Conservation (phyloP, 1,140 invertebrate species). For the Drosophila pruinosa region DNA sequence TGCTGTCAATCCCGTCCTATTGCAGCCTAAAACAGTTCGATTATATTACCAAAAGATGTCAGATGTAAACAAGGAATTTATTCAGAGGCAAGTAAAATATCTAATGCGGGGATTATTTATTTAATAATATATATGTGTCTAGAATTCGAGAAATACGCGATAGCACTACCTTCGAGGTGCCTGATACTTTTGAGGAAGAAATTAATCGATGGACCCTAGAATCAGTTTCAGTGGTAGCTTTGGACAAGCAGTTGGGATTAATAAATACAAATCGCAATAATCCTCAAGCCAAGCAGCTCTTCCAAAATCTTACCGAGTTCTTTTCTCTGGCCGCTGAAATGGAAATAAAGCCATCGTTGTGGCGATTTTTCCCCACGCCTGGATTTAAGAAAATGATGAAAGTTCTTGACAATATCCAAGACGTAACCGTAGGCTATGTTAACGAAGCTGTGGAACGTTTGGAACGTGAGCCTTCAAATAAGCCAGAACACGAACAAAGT, state of each 20-base stretch:
- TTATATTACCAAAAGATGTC: slow-evolving; percentile 82
- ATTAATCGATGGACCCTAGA: slow-evolving; percentile 89
- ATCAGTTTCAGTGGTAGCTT: slow-evolving; percentile 87
- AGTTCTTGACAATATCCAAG: slow-evolving; percentile 67
- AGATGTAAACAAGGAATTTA: slow-evolving; percentile 81
- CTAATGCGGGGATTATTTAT: too few species aligned
- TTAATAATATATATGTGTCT: too few species aligned
- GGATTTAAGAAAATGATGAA: slow-evolving; percentile 85
- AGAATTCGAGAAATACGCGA: slow-evolving; percentile 84
- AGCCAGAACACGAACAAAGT: slow-evolving; percentile 53
- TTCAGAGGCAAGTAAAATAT: slow-evolving; percentile 37
- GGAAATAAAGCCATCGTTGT: slow-evolving; percentile 86
- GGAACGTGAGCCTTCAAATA: slow-evolving; percentile 50
- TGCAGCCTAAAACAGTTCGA: slow-evolving; percentile 84
- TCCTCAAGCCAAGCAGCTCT: too few species aligned
- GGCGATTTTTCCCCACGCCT: slow-evolving; percentile 85
- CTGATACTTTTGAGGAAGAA: slow-evolving; percentile 85
- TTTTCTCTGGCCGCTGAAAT: slow-evolving; percentile 85
- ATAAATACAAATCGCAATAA: too few species aligned
- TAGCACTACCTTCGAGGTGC: slow-evolving; percentile 84
- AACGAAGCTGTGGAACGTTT: slow-evolving; percentile 66
- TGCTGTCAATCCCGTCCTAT: slow-evolving; percentile 83
- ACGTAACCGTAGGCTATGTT: slow-evolving; percentile 51
- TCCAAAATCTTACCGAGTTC: slow-evolving; percentile 85
- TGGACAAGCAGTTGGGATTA: slow-evolving; percentile 87